These are phyloP conservation scores for Labeo catla DNA, from an alignment of 2,113 vertebrate species.

Conservation along the genomic window DNA sequence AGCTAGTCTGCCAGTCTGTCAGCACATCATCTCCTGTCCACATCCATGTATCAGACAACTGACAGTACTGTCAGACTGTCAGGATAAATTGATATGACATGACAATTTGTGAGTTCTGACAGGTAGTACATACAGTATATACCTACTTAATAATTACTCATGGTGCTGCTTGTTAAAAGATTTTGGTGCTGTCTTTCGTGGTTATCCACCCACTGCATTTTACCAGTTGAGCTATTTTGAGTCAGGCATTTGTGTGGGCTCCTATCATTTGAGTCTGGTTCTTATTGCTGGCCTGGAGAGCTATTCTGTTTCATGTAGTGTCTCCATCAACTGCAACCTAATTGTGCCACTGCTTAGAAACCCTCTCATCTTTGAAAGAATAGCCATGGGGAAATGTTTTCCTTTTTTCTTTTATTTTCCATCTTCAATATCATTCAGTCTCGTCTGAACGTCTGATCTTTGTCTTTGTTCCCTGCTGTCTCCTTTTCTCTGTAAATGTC, in stretches of 20 bases:
- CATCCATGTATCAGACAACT: not conserved
- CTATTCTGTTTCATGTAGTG: constrained; percentile 29
- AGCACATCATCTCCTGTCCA: not conserved
- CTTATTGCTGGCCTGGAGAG: constrained; percentile 16
- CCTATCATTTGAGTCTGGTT: constrained; percentile 32
- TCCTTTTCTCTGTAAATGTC: constrained; percentile 2
- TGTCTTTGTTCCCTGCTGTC: not conserved
- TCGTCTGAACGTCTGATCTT: not conserved
- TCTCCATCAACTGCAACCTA: constrained; percentile 38
- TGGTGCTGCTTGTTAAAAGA: not conserved
- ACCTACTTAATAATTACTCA: not conserved
- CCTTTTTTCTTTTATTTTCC: not conserved
- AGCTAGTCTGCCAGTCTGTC: not conserved
- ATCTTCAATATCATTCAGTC: constrained; percentile 22
- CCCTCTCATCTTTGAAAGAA: not conserved
- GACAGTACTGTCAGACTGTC: not conserved
- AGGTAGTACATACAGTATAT: not conserved
- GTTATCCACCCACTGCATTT: constrained; percentile 12
- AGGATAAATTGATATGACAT: not conserved
- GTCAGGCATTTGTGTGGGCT: constrained; percentile 29
- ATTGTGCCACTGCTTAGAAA: constrained; percentile 38
- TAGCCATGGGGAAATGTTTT: constrained; percentile 10
- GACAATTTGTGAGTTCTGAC: not conserved
- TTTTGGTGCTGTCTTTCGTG: not conserved
- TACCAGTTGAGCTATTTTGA: constrained; percentile 21